Evolutionary conservation across 1,140 invertebrate genomes (phyloP).

Genomic region (Cydia splendana): DNA sequence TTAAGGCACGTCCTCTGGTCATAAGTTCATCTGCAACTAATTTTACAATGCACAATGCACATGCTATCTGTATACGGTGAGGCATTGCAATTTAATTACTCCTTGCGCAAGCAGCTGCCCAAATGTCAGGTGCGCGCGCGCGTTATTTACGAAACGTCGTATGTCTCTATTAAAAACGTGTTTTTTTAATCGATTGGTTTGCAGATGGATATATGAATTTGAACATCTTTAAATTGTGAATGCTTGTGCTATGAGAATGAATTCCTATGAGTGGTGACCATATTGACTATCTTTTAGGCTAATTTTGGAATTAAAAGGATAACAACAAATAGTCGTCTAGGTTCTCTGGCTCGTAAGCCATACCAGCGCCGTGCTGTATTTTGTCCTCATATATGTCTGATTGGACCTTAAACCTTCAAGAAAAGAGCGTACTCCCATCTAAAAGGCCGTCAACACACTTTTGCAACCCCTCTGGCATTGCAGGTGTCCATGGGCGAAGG

Average conservation of each 20-base stretch:
- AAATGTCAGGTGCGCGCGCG: conserved; percentile 3
- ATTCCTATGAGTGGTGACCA: neutral
- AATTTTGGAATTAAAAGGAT: too few relatives aligned
- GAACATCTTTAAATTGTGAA: neutral
- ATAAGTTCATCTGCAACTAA: conserved; percentile 13
- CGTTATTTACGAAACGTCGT: neutral
- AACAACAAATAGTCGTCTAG: too few relatives aligned
- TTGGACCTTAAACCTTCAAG: too few relatives aligned
- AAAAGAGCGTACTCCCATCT: too few relatives aligned
- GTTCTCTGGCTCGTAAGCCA: too few relatives aligned
- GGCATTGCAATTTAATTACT: neutral
- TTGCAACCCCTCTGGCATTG: too few relatives aligned
- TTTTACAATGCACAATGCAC: neutral
- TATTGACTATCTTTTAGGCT: too few relatives aligned
- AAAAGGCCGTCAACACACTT: too few relatives aligned
- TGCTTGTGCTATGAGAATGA: neutral
- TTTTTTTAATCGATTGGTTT: conserved; percentile 1
- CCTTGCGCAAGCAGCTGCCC: conserved; percentile 6
- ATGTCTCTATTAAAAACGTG: neutral
- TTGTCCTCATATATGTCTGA: too few relatives aligned
- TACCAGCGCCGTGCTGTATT: too few relatives aligned
- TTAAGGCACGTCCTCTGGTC: conserved; percentile 8
- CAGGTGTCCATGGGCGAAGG: too few relatives aligned
- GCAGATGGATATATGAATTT: conserved; percentile 4
- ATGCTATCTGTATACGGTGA: neutral